Base-by-base conservation (phyloP, 2,888 invertebrate genomes). In the Ormyrus labotus region DNA sequence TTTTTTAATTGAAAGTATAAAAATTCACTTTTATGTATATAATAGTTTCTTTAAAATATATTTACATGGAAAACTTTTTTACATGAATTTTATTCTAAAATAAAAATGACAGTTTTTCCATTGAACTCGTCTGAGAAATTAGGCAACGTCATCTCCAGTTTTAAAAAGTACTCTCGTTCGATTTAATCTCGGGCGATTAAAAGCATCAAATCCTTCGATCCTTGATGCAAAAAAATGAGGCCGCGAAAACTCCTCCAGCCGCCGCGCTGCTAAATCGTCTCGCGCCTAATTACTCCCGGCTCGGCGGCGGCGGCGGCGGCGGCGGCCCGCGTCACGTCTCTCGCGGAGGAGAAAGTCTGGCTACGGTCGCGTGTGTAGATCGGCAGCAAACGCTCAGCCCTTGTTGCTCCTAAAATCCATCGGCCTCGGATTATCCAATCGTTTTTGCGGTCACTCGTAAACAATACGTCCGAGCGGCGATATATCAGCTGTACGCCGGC, bases 361-460 rank as follows among this genome's bases (percentile, higher is more conserved):
- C 47, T 51, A 6, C 69, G 45, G 57, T 57, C 34, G 13, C 11
- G 53, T 34, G 34, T 45, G 55, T 45, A 2, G 8, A 34, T 53
- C 10, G 67, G 47, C 2, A 19, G 34, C 34, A 34, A 34, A 13
- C 51, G 34, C 60, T 71, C 9, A 72, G 61, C 71, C 61, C 71
- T 72, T 72, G 71, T 10, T 10, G 58, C 58, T 72, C 71, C 61
- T 51, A 51, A 51, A 50, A 50, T 9, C 53, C 57, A 51, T 53
- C 47, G 69, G 48, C 69, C 51, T 48, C 5, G 11, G 71, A 61
- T 61, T 72, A 72, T 72, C n/a, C 61, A 72, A 72, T 72, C 51
- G 71, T 19, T 51, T 6, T 61, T 50, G 71, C 53, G 58, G 55
- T 45, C 51, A 61, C 61, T 61, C 70, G 70, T 71, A 71, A 71